Percentiles rank a stretch among this genome's conserved stretches.
phyloP scores from a whole-genome alignment of 2,888 invertebrate genomes.

The Baronia brevicornis region DNA sequence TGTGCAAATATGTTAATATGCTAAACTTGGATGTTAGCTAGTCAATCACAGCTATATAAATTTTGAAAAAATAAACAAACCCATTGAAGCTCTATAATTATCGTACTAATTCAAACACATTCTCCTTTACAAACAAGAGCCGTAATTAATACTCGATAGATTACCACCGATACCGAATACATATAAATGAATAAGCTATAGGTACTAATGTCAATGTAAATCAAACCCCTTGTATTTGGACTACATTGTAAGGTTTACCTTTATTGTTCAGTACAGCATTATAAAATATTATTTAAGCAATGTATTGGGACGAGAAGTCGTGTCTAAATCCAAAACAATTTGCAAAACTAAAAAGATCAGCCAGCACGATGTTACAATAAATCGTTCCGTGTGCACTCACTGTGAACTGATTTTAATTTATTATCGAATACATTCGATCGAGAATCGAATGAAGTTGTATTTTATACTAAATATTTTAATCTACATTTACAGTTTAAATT shows the following conservation, averaged over 20 bases:
- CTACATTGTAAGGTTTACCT: conserved; percentile 1
- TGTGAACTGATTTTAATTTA: conserved; percentile 36
- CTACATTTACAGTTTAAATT: too few relatives aligned
- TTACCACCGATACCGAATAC: conserved; percentile 9
- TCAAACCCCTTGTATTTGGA: neutral
- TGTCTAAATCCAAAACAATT: conserved; percentile 38
- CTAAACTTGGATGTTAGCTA: too few relatives aligned
- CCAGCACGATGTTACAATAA: conserved; percentile 49
- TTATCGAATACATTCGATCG: conserved; percentile 25
- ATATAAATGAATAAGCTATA: conserved; percentile 3
- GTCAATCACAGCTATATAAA: too few relatives aligned
- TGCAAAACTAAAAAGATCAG: conserved; percentile 40
- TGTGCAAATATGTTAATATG: too few relatives aligned
- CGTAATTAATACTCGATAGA: conserved; percentile 9
- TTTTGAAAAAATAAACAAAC: conserved; percentile 6
- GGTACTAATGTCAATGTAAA: neutral
- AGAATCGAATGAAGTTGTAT: conserved; percentile 18
- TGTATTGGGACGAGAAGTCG: too few relatives aligned
- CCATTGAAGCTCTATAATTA: conserved; percentile 7
- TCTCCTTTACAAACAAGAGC: too few relatives aligned
- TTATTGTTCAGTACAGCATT: neutral
- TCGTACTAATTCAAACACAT: too few relatives aligned
- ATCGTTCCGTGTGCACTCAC: conserved; percentile 55
- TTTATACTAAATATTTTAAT: conserved; percentile 7
- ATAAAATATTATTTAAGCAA: neutral